A percentile compares a stretch with the other conserved stretches of the same genome.
Conservation (phyloP, 2,797 vertebrate species). For the Propithecus deckenii region DNA sequence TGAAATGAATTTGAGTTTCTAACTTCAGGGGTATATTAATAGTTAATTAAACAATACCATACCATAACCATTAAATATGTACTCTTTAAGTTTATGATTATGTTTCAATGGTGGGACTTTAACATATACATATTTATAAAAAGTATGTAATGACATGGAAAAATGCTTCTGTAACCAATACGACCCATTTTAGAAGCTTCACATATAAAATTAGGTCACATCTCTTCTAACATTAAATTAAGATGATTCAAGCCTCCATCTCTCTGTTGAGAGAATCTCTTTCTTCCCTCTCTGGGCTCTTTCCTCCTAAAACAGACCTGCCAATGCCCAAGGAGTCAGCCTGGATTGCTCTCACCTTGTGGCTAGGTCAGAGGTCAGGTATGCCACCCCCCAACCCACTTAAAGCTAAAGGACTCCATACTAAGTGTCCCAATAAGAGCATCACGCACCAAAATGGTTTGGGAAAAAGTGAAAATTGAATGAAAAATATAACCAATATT, state of each 20-base stretch:
- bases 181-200: not conserved
- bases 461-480: not conserved
- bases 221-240: not conserved
- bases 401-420: not conserved
- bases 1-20: not conserved
- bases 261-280: not conserved
- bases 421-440: not conserved
- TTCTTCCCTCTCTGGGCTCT: not conserved
- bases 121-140: not conserved
- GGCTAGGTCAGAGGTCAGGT: not conserved
- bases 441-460: not conserved
- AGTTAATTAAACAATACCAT: not conserved
- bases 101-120: not conserved
- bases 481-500: not conserved
- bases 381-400: not conserved
- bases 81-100: constrained; percentile 25
- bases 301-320: not conserved
- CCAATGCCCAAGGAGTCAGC: not conserved
- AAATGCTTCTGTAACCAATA: not conserved
- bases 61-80: not conserved
- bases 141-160: not conserved
- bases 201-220: not conserved
- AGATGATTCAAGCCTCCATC: not conserved
- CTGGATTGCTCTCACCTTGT: not conserved
- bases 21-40: not conserved